Evolutionary conservation across 2,113 vertebrate genomes (phyloP).

Genomic region (Saimiri boliviensis): DNA sequence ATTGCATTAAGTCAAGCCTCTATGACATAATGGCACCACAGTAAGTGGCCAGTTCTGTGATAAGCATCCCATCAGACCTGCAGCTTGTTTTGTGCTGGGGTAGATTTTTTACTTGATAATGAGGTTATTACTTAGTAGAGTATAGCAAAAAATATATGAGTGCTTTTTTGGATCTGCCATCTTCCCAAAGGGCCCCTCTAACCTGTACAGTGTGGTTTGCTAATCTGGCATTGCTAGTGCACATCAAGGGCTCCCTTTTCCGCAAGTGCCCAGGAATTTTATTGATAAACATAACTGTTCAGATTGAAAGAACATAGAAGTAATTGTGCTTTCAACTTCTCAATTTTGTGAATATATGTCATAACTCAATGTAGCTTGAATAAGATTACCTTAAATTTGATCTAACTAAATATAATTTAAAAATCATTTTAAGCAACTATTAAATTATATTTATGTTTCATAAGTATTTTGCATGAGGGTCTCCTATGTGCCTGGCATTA

Average conservation of each 20-base stretch:
- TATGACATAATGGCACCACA: background rate
- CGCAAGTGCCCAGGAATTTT: background rate
- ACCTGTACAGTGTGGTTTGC: rapidly evolving
- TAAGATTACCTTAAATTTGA: constrained; percentile 37
- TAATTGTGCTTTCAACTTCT: constrained; percentile 5
- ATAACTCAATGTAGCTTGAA: constrained; percentile 14
- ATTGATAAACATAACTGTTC: background rate
- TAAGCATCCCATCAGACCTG: background rate
- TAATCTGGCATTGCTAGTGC: background rate
- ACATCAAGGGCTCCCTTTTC: background rate
- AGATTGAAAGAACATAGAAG: background rate
- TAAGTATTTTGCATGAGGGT: background rate
- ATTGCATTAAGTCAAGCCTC: background rate
- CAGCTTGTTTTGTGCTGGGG: background rate
- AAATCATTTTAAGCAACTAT: constrained; percentile 31
- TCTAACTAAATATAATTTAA: constrained; percentile 14
- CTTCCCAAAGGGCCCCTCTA: background rate
- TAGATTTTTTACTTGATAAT: background rate
- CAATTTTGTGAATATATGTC: constrained; percentile 8
- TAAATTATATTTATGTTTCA: background rate
- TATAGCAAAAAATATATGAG: background rate
- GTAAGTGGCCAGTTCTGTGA: background rate
- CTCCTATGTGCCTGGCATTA: background rate
- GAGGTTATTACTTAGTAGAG: background rate
- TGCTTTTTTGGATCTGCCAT: background rate